Base-by-base conservation (phyloP, 1,140 invertebrate species). In the Pentalonia nigronervosa region DNA sequence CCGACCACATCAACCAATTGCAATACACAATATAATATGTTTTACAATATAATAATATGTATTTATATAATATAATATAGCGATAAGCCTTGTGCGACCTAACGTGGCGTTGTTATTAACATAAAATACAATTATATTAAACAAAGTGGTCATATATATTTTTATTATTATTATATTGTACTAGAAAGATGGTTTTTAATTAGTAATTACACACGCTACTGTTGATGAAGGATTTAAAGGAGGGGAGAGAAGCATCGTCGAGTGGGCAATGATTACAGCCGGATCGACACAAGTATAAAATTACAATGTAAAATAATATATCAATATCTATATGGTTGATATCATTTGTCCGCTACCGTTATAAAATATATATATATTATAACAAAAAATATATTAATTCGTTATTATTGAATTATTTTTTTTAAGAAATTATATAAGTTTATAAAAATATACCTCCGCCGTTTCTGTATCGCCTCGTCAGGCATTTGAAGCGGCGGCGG, bases 361-460 rank as follows among this genome's bases (percentile, higher is more conserved):
- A 76, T 76, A 17, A n/a, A 67, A 67, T n/a, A n/a, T n/a, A n/a
- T n/a, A n/a, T n/a, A n/a, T n/a, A n/a, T n/a, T n/a, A n/a, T n/a
- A 7, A n/a, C 7, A 53, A 21, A 23, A 53, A 21, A 53, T 53
- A 23, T 53, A 20, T 67, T 67, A 14, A 67, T 30, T n/a, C 9
- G 11, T 67, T 30, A 67, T 6, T 30, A 14, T 9, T 60, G 9
- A 60, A 76, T 76, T 30, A 76, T 14, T 76, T 76, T 76, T 76
- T 17, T n/a, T 67, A n/a, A n/a, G n/a, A 6, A 17, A 56, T 56
- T 25, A 56, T 50, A 56, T 67, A 67, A 76, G n/a, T n/a, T 41
- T 41, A n/a, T 76, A 0, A 76, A 76, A n/a, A 88, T 91, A 21
- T 86, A 93, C 91, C 91, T 93, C 56, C 91, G 50, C 30, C 91